phyloP scores from a whole-genome alignment of 2,888 invertebrate species.

The Boloria euphrosyne region DNA sequence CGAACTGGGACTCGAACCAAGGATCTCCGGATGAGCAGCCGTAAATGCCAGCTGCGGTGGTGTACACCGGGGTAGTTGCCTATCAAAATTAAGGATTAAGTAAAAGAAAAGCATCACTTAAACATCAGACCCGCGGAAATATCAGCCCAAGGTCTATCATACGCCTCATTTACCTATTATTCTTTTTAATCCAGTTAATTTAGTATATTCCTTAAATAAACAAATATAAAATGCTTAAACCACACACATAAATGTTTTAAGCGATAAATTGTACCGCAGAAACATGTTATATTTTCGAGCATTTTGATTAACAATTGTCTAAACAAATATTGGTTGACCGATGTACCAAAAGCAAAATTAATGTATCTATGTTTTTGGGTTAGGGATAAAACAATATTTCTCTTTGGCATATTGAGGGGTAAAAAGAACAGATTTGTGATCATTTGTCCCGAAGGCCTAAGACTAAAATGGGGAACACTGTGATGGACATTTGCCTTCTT shows the following conservation, averaged over 20 bases:
- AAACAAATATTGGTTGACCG: constrained; percentile 31
- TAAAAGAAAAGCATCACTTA: too few species aligned
- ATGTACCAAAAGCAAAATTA: constrained; percentile 32
- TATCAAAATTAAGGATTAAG: too few species aligned
- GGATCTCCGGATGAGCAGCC: too few species aligned
- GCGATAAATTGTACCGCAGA: neutral
- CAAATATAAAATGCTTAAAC: neutral
- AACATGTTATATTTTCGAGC: constrained; percentile 9
- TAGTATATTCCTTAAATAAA: neutral
- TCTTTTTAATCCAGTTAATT: too few species aligned
- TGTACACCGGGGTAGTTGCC: too few species aligned
- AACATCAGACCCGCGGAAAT: too few species aligned
- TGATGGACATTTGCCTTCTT: constrained; percentile 21
- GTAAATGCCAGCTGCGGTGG: too few species aligned
- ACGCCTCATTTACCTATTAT: too few species aligned
- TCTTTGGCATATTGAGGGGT: constrained; percentile 1
- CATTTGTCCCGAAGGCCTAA: constrained; percentile 6
- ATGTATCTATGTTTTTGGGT: constrained; percentile 33
- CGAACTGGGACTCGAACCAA: too few species aligned
- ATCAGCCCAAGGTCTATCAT: too few species aligned
- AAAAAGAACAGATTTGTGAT: constrained; percentile 2
- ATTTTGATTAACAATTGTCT: constrained; percentile 33
- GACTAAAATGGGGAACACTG: constrained; percentile 6
- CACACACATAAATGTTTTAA: neutral
- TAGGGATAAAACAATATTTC: constrained; percentile 27